Evolutionary conservation across 2,888 invertebrate genomes (phyloP), one percentile per base, ranked within the genome.

Genomic region (Brassicogethes aeneus): DNA sequence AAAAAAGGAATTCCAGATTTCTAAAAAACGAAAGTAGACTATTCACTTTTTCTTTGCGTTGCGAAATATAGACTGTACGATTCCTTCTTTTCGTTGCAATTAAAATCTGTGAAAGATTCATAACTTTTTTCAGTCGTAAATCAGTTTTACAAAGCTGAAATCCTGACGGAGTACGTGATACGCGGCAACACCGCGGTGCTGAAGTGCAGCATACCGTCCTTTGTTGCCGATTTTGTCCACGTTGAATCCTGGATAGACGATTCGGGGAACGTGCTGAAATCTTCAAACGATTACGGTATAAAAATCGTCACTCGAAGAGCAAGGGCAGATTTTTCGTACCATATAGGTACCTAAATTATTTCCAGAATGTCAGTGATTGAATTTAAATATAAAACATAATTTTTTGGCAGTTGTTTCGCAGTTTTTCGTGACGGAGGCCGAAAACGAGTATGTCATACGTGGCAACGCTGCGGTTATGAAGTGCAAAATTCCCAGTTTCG

Each of bases 401-500:
- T 56, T 52, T 52, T 56, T 70, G 71, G 64, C 75, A 90, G 90
- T 89, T 70, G 88, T 90, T 62, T 80, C 86, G 61, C 90, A 90
- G 76, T 81, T 79, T 73, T 91, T 86, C 76, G 82, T 86, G 70
- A 86, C 88, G 57, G 88, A 90, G 73, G 86, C 91, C 62, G 90
- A 90, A 75, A 90, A 92, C 70, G 91, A 91, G 69, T 92, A 91
- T 75, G 91, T 91, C 53, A 92, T 91, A 68, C 80, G 85, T 62
- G 91, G 91, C 53, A 91, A 91, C 72, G 82, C 90, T 50, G 92
- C 90, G 44, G 84, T 93, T 59, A 82, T 92, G 72, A 89, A 85
- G 70, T 94, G 93, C 78, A 87, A 89, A 78, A 89, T 93, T 58
- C 93, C 93, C 50, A 87, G 87, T 64, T 93, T 91, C 73, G 90